Percentiles rank a stretch among this genome's conserved stretches.
Conservation (phyloP, 2,797 vertebrate genomes). For the Darevskia mixta region DNA sequence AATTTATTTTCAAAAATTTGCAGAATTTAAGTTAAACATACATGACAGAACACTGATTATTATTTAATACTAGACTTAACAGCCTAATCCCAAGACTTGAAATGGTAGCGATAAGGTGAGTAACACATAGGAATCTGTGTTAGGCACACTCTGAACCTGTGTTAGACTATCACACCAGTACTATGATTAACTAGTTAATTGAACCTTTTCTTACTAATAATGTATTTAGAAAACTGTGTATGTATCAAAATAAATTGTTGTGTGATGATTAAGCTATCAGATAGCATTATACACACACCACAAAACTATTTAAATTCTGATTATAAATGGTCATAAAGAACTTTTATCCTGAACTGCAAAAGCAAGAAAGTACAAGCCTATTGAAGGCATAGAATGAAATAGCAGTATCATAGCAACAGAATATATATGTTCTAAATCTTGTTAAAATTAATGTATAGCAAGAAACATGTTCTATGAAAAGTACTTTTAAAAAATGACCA, state of each 20-base stretch:
- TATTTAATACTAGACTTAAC: not conserved
- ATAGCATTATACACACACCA: no score
- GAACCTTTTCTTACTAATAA: not conserved
- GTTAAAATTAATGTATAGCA: not conserved
- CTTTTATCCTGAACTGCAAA: not conserved
- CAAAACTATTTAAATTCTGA: not conserved
- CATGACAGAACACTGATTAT: not conserved
- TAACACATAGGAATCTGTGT: not conserved
- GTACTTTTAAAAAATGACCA: not conserved
- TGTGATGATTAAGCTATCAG: not conserved
- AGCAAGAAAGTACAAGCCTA: not conserved
- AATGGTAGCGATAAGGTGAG: not conserved
- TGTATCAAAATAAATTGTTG: not conserved
- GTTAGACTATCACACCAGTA: not conserved
- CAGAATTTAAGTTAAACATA: not conserved
- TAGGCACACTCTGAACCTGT: not conserved
- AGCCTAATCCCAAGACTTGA: not conserved
- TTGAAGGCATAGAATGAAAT: conserved; percentile 1
- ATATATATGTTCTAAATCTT: conserved; percentile 30
- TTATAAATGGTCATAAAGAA: not conserved
- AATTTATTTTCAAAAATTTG: not conserved
- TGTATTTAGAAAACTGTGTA: not conserved
- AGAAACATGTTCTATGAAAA: conserved; percentile 26
- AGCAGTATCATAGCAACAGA: not conserved
- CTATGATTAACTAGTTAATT: not conserved